A percentile compares a stretch with the other conserved stretches of the same genome.
Evolutionary conservation across 2,888 invertebrate species (phyloP).

Genomic region (Macaria notata): DNA sequence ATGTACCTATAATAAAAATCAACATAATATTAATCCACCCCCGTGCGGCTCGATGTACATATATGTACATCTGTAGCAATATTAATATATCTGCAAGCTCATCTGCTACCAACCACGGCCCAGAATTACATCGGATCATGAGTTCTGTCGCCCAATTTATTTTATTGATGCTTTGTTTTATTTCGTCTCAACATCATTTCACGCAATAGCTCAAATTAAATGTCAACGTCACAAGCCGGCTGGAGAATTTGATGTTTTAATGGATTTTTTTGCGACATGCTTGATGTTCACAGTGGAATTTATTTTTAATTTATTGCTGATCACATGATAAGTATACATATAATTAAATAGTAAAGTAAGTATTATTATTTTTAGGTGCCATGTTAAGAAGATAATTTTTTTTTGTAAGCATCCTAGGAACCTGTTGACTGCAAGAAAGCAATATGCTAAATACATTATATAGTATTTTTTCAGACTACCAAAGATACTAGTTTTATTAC

Average conservation of each 20-base stretch:
- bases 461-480: neutral
- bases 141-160: constrained; percentile 14
- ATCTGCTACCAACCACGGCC: constrained; percentile 1
- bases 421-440: no score
- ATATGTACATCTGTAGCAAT: neutral
- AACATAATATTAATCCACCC: no score
- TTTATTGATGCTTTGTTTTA: constrained; percentile 21
- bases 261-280: neutral
- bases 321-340: no score
- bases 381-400: no score
- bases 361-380: no score
- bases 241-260: constrained; percentile 9
- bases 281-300: no score
- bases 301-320: no score
- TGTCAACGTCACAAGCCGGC: constrained; percentile 5
- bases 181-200: constrained; percentile 9
- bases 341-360: no score
- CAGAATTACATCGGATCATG: constrained; percentile 9
- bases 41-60: no score
- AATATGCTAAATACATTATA: no score
- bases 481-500: constrained; percentile 11
- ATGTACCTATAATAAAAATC: no score
- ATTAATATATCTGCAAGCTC: constrained; percentile 6
- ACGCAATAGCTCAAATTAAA: constrained; percentile 12
- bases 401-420: no score